Evolutionary conservation across 2,113 vertebrate genomes (phyloP).

Genomic region (Hylia prasina): DNA sequence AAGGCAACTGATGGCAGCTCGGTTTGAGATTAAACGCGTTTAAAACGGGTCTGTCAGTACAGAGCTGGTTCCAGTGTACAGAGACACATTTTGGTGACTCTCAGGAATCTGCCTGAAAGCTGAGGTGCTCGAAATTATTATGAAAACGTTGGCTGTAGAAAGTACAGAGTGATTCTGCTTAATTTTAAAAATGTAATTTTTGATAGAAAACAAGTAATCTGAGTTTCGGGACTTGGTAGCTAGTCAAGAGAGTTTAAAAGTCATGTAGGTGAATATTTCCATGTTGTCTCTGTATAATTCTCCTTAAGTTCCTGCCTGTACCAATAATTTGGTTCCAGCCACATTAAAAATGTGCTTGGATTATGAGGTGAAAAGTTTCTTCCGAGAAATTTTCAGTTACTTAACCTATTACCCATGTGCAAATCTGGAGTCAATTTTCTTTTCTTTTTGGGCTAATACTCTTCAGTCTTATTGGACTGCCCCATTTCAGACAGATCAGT

Average conservation of each 20-base stretch:
- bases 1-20: fast-evolving
- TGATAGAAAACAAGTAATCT: background rate
- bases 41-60: fast-evolving
- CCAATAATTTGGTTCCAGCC: background rate
- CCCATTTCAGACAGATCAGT: background rate
- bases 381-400: background rate
- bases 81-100: fast-evolving
- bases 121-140: background rate
- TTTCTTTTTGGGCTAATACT: background rate
- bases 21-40: background rate
- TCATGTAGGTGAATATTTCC: fast-evolving
- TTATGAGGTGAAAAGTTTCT: background rate
- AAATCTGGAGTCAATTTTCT: background rate
- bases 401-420: background rate
- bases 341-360: background rate
- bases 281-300: fast-evolving
- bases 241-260: background rate
- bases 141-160: background rate
- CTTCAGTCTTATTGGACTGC: background rate
- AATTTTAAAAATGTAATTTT: background rate
- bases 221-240: background rate
- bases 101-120: background rate
- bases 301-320: background rate
- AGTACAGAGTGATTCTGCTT: background rate
- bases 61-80: background rate